phyloP scores from a whole-genome alignment of 2,888 invertebrate species.

The Andrena chrysosceles region DNA sequence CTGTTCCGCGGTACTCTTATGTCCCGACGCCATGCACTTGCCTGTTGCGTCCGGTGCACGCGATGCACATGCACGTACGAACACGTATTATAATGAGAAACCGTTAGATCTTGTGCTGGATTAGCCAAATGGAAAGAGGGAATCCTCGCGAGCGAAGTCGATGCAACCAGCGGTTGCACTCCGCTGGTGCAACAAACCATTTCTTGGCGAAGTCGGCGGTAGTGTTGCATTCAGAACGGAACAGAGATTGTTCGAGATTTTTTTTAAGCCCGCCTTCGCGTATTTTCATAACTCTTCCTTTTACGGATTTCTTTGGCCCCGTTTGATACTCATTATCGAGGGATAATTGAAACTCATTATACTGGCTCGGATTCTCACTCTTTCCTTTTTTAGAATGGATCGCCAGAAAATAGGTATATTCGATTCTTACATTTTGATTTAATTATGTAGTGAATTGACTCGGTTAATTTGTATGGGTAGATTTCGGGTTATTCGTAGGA shows the following conservation, averaged over 20 bases:
- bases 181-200: slow-evolving; percentile 44
- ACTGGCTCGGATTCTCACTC: not conserved
- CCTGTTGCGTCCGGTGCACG: slow-evolving; percentile 8
- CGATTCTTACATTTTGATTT: not conserved
- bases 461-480: no score
- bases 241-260: slow-evolving; percentile 57
- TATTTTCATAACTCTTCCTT: slow-evolving; percentile 31
- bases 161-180: slow-evolving; percentile 42
- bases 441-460: not conserved
- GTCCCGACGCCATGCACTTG: slow-evolving; percentile 3
- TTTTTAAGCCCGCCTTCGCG: slow-evolving; percentile 30
- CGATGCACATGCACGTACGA: slow-evolving; percentile 9
- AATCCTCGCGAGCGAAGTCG: slow-evolving; percentile 41
- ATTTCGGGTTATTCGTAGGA: no score
- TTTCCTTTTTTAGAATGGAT: not conserved
- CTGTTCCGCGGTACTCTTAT: slow-evolving; percentile 26
- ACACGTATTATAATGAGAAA: slow-evolving; percentile 42
- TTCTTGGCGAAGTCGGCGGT: slow-evolving; percentile 24
- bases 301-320: not conserved
- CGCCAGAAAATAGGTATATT: not conserved
- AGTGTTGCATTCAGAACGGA: slow-evolving; percentile 63
- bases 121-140: slow-evolving; percentile 57
- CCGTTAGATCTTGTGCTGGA: slow-evolving; percentile 56
- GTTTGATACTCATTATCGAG: not conserved
- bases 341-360: not conserved